Evolutionary conservation across 2,888 invertebrate species (phyloP).

Genomic region (Pammene fasciana): DNA sequence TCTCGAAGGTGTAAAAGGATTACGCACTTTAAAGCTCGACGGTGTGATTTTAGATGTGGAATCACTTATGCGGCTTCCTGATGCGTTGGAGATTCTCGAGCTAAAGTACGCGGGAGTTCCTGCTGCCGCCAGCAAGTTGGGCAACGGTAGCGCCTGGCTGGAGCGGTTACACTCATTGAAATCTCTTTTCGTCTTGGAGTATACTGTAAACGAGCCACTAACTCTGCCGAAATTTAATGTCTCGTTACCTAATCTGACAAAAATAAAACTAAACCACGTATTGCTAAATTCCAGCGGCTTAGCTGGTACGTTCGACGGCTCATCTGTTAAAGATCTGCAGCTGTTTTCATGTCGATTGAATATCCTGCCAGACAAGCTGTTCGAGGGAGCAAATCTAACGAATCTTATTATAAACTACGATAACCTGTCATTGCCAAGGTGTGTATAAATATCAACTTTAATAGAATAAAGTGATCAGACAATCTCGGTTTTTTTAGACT

Average conservation of each 20-base stretch:
- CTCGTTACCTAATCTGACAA: background rate
- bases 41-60: background rate
- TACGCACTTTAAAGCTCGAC: background rate
- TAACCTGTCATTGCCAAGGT: constrained; percentile 3
- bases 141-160: constrained; percentile 9
- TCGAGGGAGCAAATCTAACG: constrained; percentile 10
- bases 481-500: too few relatives aligned
- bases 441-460: background rate
- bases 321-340: background rate
- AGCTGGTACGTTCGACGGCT: background rate
- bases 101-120: background rate
- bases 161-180: constrained; percentile 11
- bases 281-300: background rate
- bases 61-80: background rate
- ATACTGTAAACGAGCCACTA: background rate
- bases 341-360: background rate
- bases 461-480: too few relatives aligned
- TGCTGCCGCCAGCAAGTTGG: background rate
- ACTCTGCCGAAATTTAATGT: constrained; percentile 8
- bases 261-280: background rate
- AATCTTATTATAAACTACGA: background rate
- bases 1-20: background rate
- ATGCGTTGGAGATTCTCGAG: background rate
- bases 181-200: background rate
- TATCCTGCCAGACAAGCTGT: background rate